Conservation (phyloP, 2,113 vertebrate species). For the Orcinus orca region DNA sequence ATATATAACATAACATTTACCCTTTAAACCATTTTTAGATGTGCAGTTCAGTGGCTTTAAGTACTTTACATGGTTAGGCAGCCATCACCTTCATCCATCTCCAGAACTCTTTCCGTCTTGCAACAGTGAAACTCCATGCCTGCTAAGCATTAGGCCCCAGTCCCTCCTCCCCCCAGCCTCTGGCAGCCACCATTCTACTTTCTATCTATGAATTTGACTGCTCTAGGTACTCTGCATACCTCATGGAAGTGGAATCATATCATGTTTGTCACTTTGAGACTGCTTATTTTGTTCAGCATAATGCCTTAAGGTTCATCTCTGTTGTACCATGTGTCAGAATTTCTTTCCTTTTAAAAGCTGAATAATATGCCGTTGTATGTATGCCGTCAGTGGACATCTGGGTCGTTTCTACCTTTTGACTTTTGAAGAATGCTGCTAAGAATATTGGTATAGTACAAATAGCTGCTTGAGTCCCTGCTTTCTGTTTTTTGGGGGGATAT, state of each 20-base stretch:
- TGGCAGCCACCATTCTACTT: neutral
- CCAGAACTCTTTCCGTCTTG: neutral
- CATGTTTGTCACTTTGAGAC: neutral
- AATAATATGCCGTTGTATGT: neutral
- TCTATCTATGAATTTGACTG: neutral
- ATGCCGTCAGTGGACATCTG: neutral
- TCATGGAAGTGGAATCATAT: neutral
- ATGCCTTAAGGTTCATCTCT: neutral
- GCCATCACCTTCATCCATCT: neutral
- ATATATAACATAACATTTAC: neutral
- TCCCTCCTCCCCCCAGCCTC: too few relatives aligned
- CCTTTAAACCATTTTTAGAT: neutral
- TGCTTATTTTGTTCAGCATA: neutral
- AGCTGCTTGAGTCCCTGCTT: neutral
- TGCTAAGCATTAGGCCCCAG: fast-evolving
- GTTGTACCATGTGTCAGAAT: neutral
- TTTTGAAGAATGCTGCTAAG: neutral
- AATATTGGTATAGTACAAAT: neutral
- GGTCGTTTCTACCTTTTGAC: neutral
- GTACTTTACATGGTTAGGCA: neutral
- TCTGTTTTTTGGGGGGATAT: neutral
- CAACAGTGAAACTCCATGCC: neutral
- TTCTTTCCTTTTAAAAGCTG: neutral
- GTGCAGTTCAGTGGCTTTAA: neutral
- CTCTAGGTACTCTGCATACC: too few relatives aligned